These are phyloP conservation scores for Epinephelus moara DNA, from an alignment of 2,113 vertebrate species.

Conservation along the genomic window DNA sequence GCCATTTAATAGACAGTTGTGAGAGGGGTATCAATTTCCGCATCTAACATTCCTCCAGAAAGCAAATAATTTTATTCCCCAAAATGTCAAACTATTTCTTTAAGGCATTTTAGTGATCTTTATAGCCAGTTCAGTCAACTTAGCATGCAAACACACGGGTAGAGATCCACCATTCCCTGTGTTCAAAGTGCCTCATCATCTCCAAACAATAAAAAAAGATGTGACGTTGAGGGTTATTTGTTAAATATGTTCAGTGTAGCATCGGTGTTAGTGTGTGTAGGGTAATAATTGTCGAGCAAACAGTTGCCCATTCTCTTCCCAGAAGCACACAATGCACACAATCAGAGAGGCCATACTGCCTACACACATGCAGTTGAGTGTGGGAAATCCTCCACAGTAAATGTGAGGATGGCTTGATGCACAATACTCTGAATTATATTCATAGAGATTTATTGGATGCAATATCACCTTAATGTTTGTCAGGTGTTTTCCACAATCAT, in stretches of 20 bases:
- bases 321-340: constrained; percentile 19
- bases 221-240: background rate
- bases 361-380: constrained; percentile 31
- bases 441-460: background rate
- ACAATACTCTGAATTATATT: background rate
- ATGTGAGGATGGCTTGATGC: background rate
- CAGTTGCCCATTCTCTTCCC: constrained; percentile 22
- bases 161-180: background rate
- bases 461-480: constrained; percentile 1
- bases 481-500: background rate
- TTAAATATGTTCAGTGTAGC: constrained; percentile 24
- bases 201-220: background rate
- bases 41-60: background rate
- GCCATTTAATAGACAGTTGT: too few species aligned
- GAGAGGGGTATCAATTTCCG: background rate
- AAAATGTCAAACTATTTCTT: background rate
- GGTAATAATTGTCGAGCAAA: constrained; percentile 36
- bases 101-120: background rate
- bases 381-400: constrained; percentile 30
- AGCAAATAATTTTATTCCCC: background rate
- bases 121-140: background rate
- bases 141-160: too few species aligned
- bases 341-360: constrained; percentile 29
- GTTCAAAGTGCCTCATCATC: background rate
- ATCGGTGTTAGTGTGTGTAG: background rate